Conservation (phyloP, 2,113 vertebrate species). For the Ellobius talpinus region DNA sequence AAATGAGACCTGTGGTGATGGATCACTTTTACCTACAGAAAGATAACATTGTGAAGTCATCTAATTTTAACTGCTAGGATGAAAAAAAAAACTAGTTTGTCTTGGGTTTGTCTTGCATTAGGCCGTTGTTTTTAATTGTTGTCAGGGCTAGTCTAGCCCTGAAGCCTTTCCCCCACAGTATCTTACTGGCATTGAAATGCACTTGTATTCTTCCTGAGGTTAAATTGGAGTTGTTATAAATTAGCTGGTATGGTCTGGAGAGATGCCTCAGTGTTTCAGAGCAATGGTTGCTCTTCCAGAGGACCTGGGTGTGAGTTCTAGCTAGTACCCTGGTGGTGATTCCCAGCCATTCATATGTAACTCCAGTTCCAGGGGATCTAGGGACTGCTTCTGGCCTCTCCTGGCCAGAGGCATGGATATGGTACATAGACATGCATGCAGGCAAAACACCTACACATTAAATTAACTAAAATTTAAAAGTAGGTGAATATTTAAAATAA, state of each 20-base stretch:
- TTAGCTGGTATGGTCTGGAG: not conserved
- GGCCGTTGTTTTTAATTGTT: not conserved
- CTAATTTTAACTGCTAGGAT: slow-evolving; percentile 51
- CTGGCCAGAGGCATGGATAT: no score
- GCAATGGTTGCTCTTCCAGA: not conserved
- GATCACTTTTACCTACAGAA: slow-evolving; percentile 36
- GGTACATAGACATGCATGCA: not conserved
- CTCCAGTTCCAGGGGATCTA: not conserved
- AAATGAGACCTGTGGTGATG: not conserved
- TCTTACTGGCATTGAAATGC: not conserved
- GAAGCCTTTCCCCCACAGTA: not conserved
- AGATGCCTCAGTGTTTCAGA: not conserved
- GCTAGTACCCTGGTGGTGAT: not conserved
- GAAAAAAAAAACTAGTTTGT: slow-evolving; percentile 27
- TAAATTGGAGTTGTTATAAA: slow-evolving; percentile 47
- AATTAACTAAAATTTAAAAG: not conserved
- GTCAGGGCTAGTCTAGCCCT: not conserved
- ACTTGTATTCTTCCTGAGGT: not conserved
- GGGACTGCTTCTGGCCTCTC: no score
- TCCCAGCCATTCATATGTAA: not conserved
- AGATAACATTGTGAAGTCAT: not conserved
- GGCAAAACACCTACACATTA: not conserved
- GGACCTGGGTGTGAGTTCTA: not conserved
- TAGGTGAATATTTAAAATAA: not conserved
- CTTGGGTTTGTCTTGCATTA: not conserved